Evolutionary conservation across 2,113 vertebrate genomes (phyloP), one percentile per base, ranked within the genome.

Genomic region (Seriola quinqueradiata): DNA sequence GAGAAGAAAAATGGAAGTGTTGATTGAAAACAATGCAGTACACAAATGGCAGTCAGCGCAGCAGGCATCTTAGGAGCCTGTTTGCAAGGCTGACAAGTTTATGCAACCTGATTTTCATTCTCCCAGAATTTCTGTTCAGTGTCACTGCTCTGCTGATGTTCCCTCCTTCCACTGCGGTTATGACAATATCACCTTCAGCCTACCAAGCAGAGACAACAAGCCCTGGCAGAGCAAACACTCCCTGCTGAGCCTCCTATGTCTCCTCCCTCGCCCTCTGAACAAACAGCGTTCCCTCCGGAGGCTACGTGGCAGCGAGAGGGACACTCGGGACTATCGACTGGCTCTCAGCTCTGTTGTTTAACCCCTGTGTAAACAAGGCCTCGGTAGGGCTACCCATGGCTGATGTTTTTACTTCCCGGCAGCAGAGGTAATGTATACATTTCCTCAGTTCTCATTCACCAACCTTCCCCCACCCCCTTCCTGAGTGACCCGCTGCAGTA

Each of bases 241-340:
- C 89, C 84, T 38, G 68, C 54, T 75, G 86, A 76, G 82, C 46
- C 77, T 28, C 63, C 65, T 1, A 1, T 48, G 40, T 55, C 83
- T 88, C 67, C 80, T 76, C 52, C 73, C 64, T 72, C 23, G 44
- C 64, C 75, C 79, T 80, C 75, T 87, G 73, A 85, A 90, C 79
- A 93, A 94, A 90, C 89, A 92, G 61, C 71, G 64, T 55, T 82
- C 65, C 85, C 91, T 84, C 83, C 38, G 70, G 87, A 78, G 64
- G 75, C 77, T 9, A 34, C 16, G 28, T 66, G 66, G 59, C 52
- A 75, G 28, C n/a, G 54, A 79, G 40, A 34, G 59, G 65, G 70
- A 78, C 79, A 12, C 84, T 65, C 11, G 57, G 83, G 82, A 85
- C 68, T 28, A 48, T 58, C 17, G 40, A 80, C 66, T 25, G 17